Evolutionary conservation across 2,797 vertebrate genomes (phyloP), one percentile per base, ranked within the genome.

Genomic region (Sebastes paucispinis): DNA sequence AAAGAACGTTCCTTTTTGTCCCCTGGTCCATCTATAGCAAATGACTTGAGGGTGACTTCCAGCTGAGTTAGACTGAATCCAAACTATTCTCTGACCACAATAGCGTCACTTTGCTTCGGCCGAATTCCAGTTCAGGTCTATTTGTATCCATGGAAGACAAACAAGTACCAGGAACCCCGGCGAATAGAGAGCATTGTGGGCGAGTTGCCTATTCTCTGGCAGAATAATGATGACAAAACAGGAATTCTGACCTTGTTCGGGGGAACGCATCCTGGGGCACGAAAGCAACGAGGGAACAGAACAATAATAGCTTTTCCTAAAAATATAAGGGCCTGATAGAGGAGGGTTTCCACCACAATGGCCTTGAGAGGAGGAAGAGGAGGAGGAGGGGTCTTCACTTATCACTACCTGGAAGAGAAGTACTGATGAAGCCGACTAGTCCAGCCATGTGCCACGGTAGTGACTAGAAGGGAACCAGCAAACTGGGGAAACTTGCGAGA

Each of bases 271-370:
- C 87, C 80, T 76, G 91, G 87, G 91, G 85, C 80, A 86, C 11
- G n/a, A 70, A 75, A 64, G 76, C 81, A 71, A 81, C 81, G 72
- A 77, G 72, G 71, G 78, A 91, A 68, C 75, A 78, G 76, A 75
- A 86, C 89, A 90, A 90, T 83, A 92, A 82, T 87, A 91, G 77
- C 82, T 90, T 87, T 73, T 87, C 60, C 86, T 94, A 90, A 94
- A 94, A 93, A 94, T 93, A 95, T 64, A 89, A 90, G 77, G 22
- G 74, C 69, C 80, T 81, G 90, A 90, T 92, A 89, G 77, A 81
- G 78, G 77, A 83, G 78, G 73, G 80, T 94, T 87, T 92, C 81
- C 81, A 86, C 92, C 91, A 92, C 88, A 94, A 91, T 92, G 86
- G 89, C 70, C 75, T 82, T 81, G 68, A 72, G 77, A 47, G 3